Base-by-base conservation (phyloP, 2,113 vertebrate genomes). In the Callionymus lyra region DNA sequence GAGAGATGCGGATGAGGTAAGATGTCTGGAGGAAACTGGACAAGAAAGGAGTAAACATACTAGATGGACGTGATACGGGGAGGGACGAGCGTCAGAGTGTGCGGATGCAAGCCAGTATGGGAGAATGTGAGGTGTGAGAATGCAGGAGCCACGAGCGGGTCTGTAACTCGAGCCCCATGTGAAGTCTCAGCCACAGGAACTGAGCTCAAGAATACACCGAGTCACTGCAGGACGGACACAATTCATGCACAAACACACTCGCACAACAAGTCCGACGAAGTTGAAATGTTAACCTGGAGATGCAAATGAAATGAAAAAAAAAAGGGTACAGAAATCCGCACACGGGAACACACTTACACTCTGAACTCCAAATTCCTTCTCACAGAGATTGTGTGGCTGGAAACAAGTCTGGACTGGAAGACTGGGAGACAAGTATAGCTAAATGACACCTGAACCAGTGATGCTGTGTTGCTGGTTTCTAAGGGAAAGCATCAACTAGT, bases 91-190 rank as follows among this genome's bases (percentile, higher is more conserved):
- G 21, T 27, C 31, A 34, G 27, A 9, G 27, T 42, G 41, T 12
- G 36, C 38, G 35, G 38, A 18, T 41, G 35, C 31, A 38, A 40
- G 27, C 44, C 38, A 41, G 27, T n/a, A 51, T 48, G 44, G 19
- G 34, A 12, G 32, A 34, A 32, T 48, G 6, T 19, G 43, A 63
- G 42, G 68, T 55, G 58, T 64, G 68, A 68, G 63, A 68, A 59
- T 37, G 44, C 31, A 44, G 44, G 21, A 40, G 56, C 41, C 49
- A 38, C 43, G 27, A 67, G 59, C 63, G 35, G 54, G 45, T 42
- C 14, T 12, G 78, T 76, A 80, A 82, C 65, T 15, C 2, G 61
- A 82, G 54, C 74, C 33, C 50, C 76, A 77, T 80, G 79, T 76
- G 79, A 80, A 79, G 63, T 9, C 47, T 51, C 54, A 51, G 51